Evolutionary conservation across 2,888 invertebrate genomes (phyloP), one percentile per base, ranked within the genome.

Genomic region (Morpho achilles): DNA sequence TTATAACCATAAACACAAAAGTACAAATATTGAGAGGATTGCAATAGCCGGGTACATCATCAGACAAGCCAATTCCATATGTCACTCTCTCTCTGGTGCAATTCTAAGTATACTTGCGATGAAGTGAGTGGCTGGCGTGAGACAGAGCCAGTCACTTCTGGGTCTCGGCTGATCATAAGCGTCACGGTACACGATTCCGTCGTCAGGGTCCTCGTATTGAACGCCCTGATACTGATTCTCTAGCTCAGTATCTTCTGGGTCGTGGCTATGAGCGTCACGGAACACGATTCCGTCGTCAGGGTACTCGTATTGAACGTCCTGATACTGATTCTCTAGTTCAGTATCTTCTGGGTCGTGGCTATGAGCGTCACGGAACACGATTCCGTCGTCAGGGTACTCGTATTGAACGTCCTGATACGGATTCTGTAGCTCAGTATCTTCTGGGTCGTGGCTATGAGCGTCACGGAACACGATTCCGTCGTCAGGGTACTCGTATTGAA

Each of bases 21-120:
- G 90, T 41, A 96, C 92, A 72, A 96, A 93, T 66, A 97, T 84
- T 8, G 95, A 93, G 41, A 97, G 76, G 39, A 93, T 92, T 10
- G 95, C 94, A 42, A 94, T 91, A 0, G 95, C 95, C 0, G 97
- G 97, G 92, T 95, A 97, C 65, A 95, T 92, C 62, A 96, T 87
- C 65, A 96, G 92, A 70, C 96, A 92, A 70, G 93, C 92, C 94
- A 94, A 95, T 54, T 87, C 10, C 47, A 53, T 53, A 53, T 53
- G 7, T 53, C 53, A 39, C 53, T 53, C 22, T 53, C 53, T 41
- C 53, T 45, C 78, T 96, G 95, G 65, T 95, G 94, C 63, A 95
- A 76, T 72, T 95, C 95, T 51, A 94, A 79, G 70, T 92, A 93
- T 60, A 86, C 88, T 56, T 87, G 87, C 0, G 90, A 86, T 23